Evolutionary conservation across 37 sponge, comb jelly and placozoan genomes (phyloP).

Genomic region (Amphimedon queenslandica): DNA sequence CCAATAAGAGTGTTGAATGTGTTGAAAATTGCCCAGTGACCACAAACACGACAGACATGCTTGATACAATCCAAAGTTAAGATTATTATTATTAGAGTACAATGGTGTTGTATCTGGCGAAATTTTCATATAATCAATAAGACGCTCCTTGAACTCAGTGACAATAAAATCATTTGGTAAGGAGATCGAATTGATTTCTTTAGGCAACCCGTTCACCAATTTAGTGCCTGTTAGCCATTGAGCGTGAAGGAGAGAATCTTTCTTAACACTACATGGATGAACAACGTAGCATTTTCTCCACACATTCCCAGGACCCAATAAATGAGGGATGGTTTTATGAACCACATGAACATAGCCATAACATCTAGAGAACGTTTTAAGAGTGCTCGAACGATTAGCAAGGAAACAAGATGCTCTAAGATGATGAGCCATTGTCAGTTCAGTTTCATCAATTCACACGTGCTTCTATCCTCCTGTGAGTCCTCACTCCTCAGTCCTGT

Average conservation of each 20-base stretch:
- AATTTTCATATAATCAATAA: conserved; percentile 9
- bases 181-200: not conserved
- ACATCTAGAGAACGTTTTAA: not conserved
- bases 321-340: conserved; percentile 64
- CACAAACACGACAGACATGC: conserved; percentile 32
- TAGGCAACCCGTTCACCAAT: conserved; percentile 47
- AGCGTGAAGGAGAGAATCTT: conserved; percentile 43
- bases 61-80: conserved; percentile 32
- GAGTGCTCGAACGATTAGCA: not conserved
- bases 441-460: too few species aligned
- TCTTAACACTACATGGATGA: conserved; percentile 30
- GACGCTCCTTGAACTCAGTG: conserved; percentile 26
- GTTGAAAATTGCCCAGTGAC: conserved; percentile 34
- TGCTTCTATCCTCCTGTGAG: too few species aligned
- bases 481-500: too few species aligned
- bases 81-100: not conserved
- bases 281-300: conserved; percentile 82
- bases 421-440: too few species aligned
- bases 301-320: conserved; percentile 53
- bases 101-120: not conserved
- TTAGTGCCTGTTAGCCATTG: conserved; percentile 75
- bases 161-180: conserved; percentile 1
- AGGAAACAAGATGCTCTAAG: too few species aligned
- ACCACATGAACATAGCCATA: conserved; percentile 69
- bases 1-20: conserved; percentile 36